Evolutionary conservation across 2,888 invertebrate genomes (phyloP), one percentile per base, ranked within the genome.

Genomic region (Xestia sexstrigata): DNA sequence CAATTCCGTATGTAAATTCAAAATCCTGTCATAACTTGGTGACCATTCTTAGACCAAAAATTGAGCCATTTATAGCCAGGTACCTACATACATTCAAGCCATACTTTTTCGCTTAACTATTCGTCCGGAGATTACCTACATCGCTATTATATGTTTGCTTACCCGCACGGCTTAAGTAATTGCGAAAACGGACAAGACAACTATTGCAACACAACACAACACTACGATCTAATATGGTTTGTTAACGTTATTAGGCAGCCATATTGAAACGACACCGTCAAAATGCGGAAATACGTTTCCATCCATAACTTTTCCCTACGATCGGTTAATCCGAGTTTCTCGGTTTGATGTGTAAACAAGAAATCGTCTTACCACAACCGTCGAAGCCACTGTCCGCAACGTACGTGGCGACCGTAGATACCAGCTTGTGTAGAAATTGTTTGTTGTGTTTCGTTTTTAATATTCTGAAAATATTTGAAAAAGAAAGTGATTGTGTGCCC

Each of bases 281-380:
- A 89, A 93, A 94, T 91, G 93, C 93, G 94, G 95, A 94, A 94
- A 93, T 92, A 90, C 89, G 90, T 87, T 89, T 89, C 85, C 83
- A 87, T 85, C 87, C 86, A 90, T 89, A 89, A 89, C 93, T 92
- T 93, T 94, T 94, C 90, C 90, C 90, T 88, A 88, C 89, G 92
- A 90, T 91, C 93, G 95, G 93, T 88, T 95, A 93, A 88, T 86
- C 90, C 84, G 79, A 85, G 89, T 89, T 89, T 89, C 88, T 89
- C 79, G 81, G 78, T 87, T 88, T 89, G 91, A 89, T 91, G 90
- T 92, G 94, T 95, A 95, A 95, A 95, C 95, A 95, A 94, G 94
- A 94, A 93, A 92, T 90, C 91, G 91, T 86, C 88, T 88, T 87
- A 94, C 86, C 95, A 96, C 92, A 95, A 94, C 94, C 95, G 95